Percentiles rank a stretch among this genome's conserved stretches.
These are phyloP conservation scores for Drosophila prosaltans DNA, from an alignment of 1,140 invertebrate species.

Conservation along the genomic window DNA sequence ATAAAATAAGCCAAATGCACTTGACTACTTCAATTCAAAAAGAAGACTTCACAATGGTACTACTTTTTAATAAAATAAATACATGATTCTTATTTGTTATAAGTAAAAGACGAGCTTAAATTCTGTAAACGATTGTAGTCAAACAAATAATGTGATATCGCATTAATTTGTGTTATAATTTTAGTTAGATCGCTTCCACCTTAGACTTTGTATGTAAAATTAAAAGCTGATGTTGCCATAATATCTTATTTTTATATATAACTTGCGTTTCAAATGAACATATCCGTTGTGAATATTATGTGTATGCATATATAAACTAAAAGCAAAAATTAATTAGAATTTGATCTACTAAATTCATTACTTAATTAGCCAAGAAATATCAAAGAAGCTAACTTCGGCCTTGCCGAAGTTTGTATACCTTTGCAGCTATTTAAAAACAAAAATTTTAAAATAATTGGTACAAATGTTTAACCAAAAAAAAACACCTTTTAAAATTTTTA, in stretches of 20 bases:
- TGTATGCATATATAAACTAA: background rate
- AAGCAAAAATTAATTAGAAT: background rate
- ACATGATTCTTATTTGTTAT: too few relatives aligned
- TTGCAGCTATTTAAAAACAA: too few relatives aligned
- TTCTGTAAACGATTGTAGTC: background rate
- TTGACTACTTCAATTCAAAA: too few relatives aligned
- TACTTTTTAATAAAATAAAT: too few relatives aligned
- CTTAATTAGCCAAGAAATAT: too few relatives aligned
- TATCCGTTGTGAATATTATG: background rate
- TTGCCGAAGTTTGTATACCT: too few relatives aligned
- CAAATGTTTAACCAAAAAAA: too few relatives aligned
- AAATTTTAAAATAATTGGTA: too few relatives aligned
- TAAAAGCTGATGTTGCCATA: background rate
- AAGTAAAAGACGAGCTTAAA: background rate
- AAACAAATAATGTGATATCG: background rate
- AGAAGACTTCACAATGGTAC: too few relatives aligned
- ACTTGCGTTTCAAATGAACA: background rate
- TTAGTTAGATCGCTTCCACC: background rate
- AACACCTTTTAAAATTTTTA: too few relatives aligned
- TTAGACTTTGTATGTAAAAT: background rate
- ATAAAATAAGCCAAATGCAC: background rate
- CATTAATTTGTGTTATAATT: background rate
- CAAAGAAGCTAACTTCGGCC: too few relatives aligned
- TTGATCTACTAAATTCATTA: too few relatives aligned
- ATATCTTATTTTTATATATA: background rate